Conservation (phyloP, 2,797 vertebrate genomes). For the Anguilla obscura region DNA sequence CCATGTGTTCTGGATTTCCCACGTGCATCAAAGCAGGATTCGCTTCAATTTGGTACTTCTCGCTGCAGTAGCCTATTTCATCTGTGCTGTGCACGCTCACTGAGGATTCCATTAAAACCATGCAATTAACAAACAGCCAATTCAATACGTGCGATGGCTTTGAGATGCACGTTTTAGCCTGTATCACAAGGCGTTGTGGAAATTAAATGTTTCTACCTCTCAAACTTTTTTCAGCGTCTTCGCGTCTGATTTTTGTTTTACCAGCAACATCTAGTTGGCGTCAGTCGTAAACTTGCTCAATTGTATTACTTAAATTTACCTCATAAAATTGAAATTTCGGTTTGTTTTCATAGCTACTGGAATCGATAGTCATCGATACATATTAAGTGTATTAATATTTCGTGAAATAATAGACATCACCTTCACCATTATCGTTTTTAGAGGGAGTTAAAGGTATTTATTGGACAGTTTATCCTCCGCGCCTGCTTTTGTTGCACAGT, state of each 20-base stretch:
- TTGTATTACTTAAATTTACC: not conserved
- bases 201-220: not conserved
- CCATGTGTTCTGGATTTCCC: constrained; percentile 19
- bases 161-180: not conserved
- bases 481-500: constrained; percentile 31
- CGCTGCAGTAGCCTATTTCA: not conserved
- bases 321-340: not conserved
- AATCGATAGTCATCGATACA: not conserved
- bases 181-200: not conserved
- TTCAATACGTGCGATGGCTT: not conserved
- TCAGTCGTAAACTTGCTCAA: not conserved
- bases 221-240: not conserved
- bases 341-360: not conserved
- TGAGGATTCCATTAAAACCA: not conserved
- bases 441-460: constrained; percentile 15
- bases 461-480: constrained; percentile 29
- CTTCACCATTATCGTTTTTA: not conserved
- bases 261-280: not conserved
- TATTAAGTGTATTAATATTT: not conserved
- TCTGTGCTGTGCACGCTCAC: not conserved
- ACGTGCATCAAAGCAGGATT: constrained; percentile 27
- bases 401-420: not conserved
- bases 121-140: not conserved
- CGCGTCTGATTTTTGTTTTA: not conserved
- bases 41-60: not conserved